Evolutionary conservation across 92 coral and sea anemone species (phyloP).

Genomic region (Ricordea florida): DNA sequence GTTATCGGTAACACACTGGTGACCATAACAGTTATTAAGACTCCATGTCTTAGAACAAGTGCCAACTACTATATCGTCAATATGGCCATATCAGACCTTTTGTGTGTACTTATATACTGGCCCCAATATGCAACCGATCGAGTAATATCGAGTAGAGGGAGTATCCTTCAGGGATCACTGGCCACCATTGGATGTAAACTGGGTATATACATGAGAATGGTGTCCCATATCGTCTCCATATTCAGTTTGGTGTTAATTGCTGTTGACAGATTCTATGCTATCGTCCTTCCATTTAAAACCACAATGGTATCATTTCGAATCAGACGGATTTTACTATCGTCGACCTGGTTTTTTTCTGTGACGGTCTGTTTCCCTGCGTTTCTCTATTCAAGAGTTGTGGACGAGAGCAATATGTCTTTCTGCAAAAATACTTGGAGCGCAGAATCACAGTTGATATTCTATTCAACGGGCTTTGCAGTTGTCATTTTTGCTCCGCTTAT

Average conservation of each 20-base stretch:
- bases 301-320: background rate
- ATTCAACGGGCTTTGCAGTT: background rate
- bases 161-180: background rate
- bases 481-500: background rate
- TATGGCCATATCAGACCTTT: slow-evolving; percentile 1
- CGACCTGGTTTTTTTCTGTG: background rate
- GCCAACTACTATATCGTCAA: slow-evolving; percentile 8
- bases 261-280: background rate
- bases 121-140: background rate
- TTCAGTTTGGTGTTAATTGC: background rate
- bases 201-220: background rate
- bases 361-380: background rate
- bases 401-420: background rate
- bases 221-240: background rate
- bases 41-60: background rate
- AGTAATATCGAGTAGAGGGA: background rate
- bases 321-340: background rate
- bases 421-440: background rate
- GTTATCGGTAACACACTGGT: background rate
- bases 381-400: background rate
- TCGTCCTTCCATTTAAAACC: background rate
- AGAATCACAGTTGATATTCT: background rate
- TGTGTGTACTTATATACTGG: background rate
- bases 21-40: background rate
- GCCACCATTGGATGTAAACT: background rate